Evolutionary conservation across 2,113 vertebrate species (phyloP), one percentile per base, ranked within the genome.

Genomic region (Buteo buteo): DNA sequence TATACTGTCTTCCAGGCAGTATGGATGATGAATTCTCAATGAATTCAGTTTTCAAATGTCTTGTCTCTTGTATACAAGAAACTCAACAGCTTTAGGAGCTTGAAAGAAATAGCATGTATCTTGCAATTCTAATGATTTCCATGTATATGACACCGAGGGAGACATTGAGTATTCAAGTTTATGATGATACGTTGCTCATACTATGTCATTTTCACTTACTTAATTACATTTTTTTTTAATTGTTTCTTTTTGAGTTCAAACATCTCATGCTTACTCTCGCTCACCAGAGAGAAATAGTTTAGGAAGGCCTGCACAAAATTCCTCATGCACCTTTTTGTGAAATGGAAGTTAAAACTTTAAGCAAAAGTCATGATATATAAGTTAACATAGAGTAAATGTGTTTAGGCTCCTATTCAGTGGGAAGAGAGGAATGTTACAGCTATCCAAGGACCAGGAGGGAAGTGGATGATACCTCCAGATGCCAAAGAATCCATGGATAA

Each of bases 401-500:
- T 96, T 90, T 91, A 99, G 99, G 99, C 98, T 74, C 99, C 99
- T 7, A 97, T 99, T 96, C 98, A 98, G 44, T 99, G 99, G 99
- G 99, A 99, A 96, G 99, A 99, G 94, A 98, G 98, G 94, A 99
- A 98, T 16, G 99, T 99, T 40, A 98, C 98, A 0, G 99, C 99
- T 17, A 99, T 99, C 59, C 98, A 99, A 94, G 99, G 99, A 26
- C 99, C 99, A 0, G 98, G 99, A 32, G 99, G 99, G 28, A 98
- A 98, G 70, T 99, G 99, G 99, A 99, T 99, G 98, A 99, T 99
- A 89, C 99, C 99, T 16, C 98, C 98, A 20, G 99, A 99, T 40
- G 99, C 99, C 84, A 99, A 99, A 97, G 99, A 99, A 96, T 99
- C 99, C 34, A 99, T 99, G 99, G 99, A 99, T 97, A 98, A 97